Conservation (phyloP, 2,113 vertebrate genomes). For the Rhinoderma darwinii region DNA sequence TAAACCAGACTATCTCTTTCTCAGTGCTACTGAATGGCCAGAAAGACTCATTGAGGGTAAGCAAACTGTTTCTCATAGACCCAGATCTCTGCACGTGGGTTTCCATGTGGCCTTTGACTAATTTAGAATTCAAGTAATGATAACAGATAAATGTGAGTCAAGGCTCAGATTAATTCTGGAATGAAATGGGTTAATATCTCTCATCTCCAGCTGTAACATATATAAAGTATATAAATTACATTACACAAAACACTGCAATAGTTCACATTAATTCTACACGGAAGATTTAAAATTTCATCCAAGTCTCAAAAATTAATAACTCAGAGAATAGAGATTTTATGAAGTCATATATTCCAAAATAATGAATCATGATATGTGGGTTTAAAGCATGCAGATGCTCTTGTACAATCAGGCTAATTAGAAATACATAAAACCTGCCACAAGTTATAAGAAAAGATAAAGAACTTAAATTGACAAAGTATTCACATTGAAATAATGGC, state of each 20-base stretch:
- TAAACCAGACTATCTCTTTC: no score
- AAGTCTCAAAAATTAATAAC: slow-evolving; percentile 52
- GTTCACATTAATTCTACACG: slow-evolving; percentile 36
- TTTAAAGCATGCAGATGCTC: slow-evolving; percentile 45
- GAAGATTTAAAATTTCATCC: slow-evolving; percentile 41
- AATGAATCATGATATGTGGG: slow-evolving; percentile 50
- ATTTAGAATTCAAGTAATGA: not conserved
- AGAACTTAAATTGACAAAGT: slow-evolving; percentile 38
- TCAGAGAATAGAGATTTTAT: slow-evolving; percentile 48
- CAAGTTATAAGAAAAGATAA: slow-evolving; percentile 17
- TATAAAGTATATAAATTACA: slow-evolving; percentile 46
- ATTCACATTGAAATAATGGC: slow-evolving; percentile 13
- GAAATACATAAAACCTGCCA: slow-evolving; percentile 50
- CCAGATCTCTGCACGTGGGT: no score
- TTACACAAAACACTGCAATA: slow-evolving; percentile 21
- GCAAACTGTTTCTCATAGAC: no score
- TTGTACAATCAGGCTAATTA: slow-evolving; percentile 49
- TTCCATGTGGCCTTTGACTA: no score
- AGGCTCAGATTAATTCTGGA: not conserved
- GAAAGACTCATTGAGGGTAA: no score
- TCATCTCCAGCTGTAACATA: not conserved
- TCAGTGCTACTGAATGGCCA: no score
- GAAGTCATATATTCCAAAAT: slow-evolving; percentile 48
- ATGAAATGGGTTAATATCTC: not conserved
- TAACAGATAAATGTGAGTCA: not conserved